A percentile compares a stretch with the other conserved stretches of the same genome.
phyloP scores from a whole-genome alignment of 1,140 invertebrate species.

The Rhagoletis pomonella region DNA sequence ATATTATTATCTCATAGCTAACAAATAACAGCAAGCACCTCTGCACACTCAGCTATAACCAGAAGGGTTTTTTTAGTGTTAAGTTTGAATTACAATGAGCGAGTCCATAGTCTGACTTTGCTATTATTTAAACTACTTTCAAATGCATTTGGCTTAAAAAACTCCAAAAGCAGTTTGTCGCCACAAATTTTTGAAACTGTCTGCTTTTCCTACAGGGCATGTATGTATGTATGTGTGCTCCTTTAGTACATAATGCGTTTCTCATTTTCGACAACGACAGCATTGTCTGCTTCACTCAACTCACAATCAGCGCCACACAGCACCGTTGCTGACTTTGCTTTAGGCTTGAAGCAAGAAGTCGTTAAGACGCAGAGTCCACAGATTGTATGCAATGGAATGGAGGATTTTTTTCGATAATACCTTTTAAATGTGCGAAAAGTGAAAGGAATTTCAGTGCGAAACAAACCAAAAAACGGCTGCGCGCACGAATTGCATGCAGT shows the following conservation, averaged over 20 bases:
- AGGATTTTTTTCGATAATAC: neutral
- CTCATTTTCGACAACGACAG: slow-evolving; percentile 18
- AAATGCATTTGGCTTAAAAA: too few relatives aligned
- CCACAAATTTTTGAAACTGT: too few relatives aligned
- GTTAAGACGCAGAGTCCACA: neutral
- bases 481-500: neutral
- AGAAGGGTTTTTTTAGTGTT: too few relatives aligned
- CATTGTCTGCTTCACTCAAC: neutral
- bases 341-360: neutral
- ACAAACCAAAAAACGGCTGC: neutral
- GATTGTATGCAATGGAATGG: neutral
- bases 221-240: neutral
- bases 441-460: neutral
- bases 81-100: too few relatives aligned
- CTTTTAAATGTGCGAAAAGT: neutral
- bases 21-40: too few relatives aligned
- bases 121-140: too few relatives aligned
- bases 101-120: too few relatives aligned
- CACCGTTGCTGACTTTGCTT: neutral
- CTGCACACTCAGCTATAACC: too few relatives aligned
- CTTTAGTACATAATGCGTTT: slow-evolving; percentile 22
- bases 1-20: too few relatives aligned
- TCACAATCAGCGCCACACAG: neutral
- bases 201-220: too few relatives aligned
- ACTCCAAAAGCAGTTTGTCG: too few relatives aligned